These are phyloP conservation scores for Lophius piscatorius DNA, from an alignment of 2,113 vertebrate species.

Conservation along the genomic window DNA sequence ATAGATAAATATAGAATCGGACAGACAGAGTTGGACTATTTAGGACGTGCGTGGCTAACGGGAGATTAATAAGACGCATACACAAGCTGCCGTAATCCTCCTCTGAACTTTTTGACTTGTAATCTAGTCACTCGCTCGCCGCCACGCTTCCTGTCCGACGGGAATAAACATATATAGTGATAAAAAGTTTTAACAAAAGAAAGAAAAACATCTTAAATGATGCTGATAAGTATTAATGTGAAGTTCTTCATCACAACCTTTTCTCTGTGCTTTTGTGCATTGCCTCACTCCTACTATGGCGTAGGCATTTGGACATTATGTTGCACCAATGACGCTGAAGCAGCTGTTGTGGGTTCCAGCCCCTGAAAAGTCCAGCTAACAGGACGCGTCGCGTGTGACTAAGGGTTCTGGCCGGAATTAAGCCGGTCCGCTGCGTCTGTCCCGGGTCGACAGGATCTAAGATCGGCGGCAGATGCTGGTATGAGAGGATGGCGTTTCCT, in stretches of 20 bases:
- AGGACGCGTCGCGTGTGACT: constrained; percentile 53
- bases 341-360: constrained; percentile 5
- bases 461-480: constrained; percentile 50
- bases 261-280: neutral
- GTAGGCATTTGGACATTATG: neutral
- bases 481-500: constrained; percentile 39
- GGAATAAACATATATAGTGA: no score
- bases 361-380: constrained; percentile 37
- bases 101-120: constrained; percentile 41
- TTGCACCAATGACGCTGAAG: constrained; percentile 18
- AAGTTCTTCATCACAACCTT: neutral
- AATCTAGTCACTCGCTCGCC: constrained; percentile 37
- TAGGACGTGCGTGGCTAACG: constrained; percentile 34
- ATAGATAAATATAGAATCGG: constrained; percentile 67
- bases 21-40: constrained; percentile 36
- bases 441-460: constrained; percentile 72
- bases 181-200: no score
- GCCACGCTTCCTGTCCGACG: neutral
- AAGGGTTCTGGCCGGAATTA: constrained; percentile 51
- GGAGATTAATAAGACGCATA: constrained; percentile 43
- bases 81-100: constrained; percentile 47
- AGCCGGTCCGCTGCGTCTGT: constrained; percentile 65
- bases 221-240: neutral
- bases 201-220: no score
- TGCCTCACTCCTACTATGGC: no score